Conservation (phyloP, 2,797 vertebrate genomes). For the Australoheros facetus region DNA sequence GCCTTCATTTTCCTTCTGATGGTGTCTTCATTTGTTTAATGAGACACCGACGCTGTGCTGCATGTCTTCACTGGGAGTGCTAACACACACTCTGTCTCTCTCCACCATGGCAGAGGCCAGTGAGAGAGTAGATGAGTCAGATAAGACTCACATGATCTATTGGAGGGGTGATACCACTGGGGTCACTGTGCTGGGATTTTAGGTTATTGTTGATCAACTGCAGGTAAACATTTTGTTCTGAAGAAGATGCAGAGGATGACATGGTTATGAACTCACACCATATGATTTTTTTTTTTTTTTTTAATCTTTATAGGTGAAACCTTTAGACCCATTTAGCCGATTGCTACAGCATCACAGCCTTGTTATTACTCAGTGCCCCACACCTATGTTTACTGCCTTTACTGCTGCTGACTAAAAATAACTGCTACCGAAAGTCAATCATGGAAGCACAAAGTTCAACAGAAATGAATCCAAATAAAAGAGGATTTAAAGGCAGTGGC, state of each 20-base stretch:
- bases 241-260: background rate
- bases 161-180: background rate
- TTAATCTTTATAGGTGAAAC: slow-evolving; percentile 33
- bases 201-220: background rate
- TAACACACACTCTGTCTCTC: background rate
- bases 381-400: slow-evolving; percentile 24
- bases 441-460: background rate
- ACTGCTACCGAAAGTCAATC: slow-evolving; percentile 30
- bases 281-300: background rate
- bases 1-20: background rate
- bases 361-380: slow-evolving; percentile 30
- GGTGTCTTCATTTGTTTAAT: background rate
- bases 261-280: background rate
- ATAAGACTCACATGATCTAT: background rate
- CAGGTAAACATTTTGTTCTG: background rate
- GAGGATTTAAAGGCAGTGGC: fast-evolving
- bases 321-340: slow-evolving; percentile 56
- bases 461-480: background rate
- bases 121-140: background rate
- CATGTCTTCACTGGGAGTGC: background rate
- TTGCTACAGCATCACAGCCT: background rate
- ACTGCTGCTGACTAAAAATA: background rate
- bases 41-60: background rate
- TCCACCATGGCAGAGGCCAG: background rate
- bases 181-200: background rate